Evolutionary conservation across 2,888 invertebrate species (phyloP).

Genomic region (Griposia aprilina): DNA sequence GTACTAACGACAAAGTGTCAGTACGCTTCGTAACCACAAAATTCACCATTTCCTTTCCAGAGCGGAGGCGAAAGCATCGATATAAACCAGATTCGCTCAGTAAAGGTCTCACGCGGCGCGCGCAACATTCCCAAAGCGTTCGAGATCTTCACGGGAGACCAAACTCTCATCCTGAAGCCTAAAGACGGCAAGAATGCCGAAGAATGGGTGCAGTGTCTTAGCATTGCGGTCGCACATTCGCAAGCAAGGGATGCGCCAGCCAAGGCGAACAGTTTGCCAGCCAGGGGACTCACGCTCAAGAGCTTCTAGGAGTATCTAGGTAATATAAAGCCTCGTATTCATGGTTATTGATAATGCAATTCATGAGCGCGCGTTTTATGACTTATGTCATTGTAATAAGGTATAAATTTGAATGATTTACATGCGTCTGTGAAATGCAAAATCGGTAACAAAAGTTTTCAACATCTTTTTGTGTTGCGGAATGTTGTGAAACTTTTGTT

Average conservation of each 20-base stretch:
- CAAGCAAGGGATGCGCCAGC: conserved; percentile 91
- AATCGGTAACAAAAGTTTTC: not conserved
- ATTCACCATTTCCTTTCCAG: conserved; percentile 81
- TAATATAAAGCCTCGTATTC: conserved; percentile 17
- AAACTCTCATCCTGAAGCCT: conserved; percentile 97
- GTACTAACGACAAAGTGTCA: no score
- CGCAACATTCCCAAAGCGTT: conserved; percentile 98
- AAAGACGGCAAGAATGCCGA: conserved; percentile 98
- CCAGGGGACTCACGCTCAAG: conserved; percentile 87
- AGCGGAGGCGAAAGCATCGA: conserved; percentile 96
- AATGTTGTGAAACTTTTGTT: not conserved
- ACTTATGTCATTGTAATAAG: not conserved
- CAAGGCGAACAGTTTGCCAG: conserved; percentile 88
- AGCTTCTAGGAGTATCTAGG: conserved; percentile 76
- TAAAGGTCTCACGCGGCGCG: conserved; percentile 97
- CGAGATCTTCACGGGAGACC: conserved; percentile 98
- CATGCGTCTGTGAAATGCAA: not conserved
- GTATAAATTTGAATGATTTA: not conserved
- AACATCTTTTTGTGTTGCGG: not conserved
- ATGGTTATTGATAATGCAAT: not conserved
- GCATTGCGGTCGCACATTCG: conserved; percentile 97
- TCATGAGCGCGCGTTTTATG: not conserved
- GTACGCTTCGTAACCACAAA: no score
- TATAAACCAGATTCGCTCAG: conserved; percentile 97
- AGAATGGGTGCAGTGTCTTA: conserved; percentile 98